phyloP scores from a whole-genome alignment of 2,113 vertebrate species.

The Pica pica region DNA sequence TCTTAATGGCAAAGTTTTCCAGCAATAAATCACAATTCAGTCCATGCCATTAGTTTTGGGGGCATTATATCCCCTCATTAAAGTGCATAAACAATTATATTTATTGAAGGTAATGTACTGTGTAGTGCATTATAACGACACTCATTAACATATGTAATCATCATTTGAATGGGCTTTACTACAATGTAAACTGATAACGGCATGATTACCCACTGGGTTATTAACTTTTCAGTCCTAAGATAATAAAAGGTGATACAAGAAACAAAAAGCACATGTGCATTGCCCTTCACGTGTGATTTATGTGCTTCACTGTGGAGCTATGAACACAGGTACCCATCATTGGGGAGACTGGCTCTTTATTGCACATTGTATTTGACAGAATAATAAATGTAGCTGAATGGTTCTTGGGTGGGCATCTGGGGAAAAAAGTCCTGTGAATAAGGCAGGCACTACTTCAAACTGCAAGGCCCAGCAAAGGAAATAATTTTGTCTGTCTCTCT shows the following conservation, averaged over 20 bases:
- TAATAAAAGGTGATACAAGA: conserved; percentile 81
- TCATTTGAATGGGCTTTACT: conserved; percentile 83
- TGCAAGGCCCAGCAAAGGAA: conserved; percentile 37
- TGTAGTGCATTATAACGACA: conserved; percentile 81
- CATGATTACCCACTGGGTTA: conserved; percentile 82
- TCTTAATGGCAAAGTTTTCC: conserved; percentile 78
- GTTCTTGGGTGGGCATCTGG: conserved; percentile 49
- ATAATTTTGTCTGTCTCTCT: conserved; percentile 47
- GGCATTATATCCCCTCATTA: conserved; percentile 83
- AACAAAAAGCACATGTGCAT: conserved; percentile 62
- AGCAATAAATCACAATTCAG: conserved; percentile 83
- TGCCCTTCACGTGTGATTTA: conserved; percentile 66
- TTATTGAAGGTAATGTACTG: conserved; percentile 89
- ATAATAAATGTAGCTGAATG: conserved; percentile 45
- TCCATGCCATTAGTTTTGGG: conserved; percentile 81
- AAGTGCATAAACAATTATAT: conserved; percentile 87
- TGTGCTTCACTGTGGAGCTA: conserved; percentile 38
- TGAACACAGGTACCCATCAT: conserved; percentile 47
- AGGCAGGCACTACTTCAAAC: conserved; percentile 26
- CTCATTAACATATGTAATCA: conserved; percentile 88
- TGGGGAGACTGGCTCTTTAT: conserved; percentile 58
- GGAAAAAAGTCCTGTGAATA: conserved; percentile 17
- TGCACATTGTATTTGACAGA: conserved; percentile 64
- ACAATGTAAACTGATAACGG: conserved; percentile 85
- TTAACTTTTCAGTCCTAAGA: conserved; percentile 82